phyloP scores from a whole-genome alignment of 2,797 vertebrate genomes.

The Leptodactylus fallax region DNA sequence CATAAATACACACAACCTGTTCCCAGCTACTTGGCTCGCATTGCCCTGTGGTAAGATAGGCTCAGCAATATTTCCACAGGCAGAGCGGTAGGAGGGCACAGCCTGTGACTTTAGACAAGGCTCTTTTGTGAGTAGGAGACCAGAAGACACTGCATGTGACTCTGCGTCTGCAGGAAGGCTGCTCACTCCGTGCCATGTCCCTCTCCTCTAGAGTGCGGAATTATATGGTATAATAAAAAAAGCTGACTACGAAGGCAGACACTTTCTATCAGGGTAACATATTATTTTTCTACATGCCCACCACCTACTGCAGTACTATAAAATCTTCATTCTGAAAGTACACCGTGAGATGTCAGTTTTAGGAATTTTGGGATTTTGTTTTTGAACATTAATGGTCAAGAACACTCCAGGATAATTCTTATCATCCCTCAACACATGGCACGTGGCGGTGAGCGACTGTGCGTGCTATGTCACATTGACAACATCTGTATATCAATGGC shows the following conservation, averaged over 20 bases:
- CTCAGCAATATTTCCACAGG: conserved; percentile 68
- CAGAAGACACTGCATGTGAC: conserved; percentile 28
- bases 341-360: background rate
- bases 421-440: background rate
- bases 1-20: background rate
- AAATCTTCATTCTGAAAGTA: background rate
- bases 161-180: background rate
- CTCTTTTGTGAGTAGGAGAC: conserved; percentile 25
- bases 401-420: background rate
- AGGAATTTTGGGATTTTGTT: background rate
- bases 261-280: background rate
- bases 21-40: conserved; percentile 23
- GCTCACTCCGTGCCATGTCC: conserved; percentile 14
- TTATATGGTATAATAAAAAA: conserved; percentile 19
- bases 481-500: background rate
- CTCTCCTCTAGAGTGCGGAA: background rate
- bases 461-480: background rate
- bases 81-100: conserved; percentile 52
- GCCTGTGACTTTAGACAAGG: conserved; percentile 56
- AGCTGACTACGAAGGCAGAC: background rate
- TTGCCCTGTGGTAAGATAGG: conserved; percentile 66
- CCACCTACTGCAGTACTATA: background rate
- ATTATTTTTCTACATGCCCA: background rate
- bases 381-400: background rate
- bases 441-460: background rate